These are phyloP conservation scores for Petrocephalus schoutedeni DNA, from an alignment of 2,797 vertebrate genomes.

Conservation along the genomic window DNA sequence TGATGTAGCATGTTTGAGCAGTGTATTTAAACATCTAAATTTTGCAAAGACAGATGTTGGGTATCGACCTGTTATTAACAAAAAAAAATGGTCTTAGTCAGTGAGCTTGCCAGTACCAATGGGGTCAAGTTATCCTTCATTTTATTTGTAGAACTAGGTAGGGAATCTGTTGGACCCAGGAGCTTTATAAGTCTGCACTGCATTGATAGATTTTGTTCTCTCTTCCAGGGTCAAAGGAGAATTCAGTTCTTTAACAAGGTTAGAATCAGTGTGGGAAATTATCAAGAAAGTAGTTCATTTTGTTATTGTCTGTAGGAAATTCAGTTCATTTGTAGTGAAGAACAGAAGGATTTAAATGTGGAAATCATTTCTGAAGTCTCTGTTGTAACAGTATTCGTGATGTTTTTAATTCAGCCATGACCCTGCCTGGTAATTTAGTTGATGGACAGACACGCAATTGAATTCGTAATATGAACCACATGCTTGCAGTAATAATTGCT, in stretches of 20 bases:
- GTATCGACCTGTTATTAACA: too few species aligned
- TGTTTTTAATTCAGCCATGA: too few species aligned
- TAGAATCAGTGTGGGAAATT: background rate
- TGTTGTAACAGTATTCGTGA: background rate
- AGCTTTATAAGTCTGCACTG: background rate
- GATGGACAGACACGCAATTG: too few species aligned
- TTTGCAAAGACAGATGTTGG: too few species aligned
- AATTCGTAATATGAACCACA: too few species aligned
- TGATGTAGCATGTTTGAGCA: too few species aligned
- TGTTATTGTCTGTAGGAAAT: background rate
- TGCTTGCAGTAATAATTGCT: too few species aligned
- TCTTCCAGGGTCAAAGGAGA: background rate
- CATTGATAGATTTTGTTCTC: background rate
- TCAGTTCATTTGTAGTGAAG: background rate
- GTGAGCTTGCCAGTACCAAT: too few species aligned
- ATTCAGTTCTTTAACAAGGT: background rate
- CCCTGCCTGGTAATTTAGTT: too few species aligned
- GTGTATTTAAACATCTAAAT: too few species aligned
- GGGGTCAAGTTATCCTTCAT: background rate
- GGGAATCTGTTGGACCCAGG: background rate
- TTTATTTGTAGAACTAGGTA: background rate
- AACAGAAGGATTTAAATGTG: background rate
- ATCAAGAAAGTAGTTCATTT: background rate
- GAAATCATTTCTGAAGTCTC: background rate
- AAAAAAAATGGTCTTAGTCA: too few species aligned